These are phyloP conservation scores for Darevskia mixta DNA, from an alignment of 2,797 vertebrate species.

Conservation along the genomic window DNA sequence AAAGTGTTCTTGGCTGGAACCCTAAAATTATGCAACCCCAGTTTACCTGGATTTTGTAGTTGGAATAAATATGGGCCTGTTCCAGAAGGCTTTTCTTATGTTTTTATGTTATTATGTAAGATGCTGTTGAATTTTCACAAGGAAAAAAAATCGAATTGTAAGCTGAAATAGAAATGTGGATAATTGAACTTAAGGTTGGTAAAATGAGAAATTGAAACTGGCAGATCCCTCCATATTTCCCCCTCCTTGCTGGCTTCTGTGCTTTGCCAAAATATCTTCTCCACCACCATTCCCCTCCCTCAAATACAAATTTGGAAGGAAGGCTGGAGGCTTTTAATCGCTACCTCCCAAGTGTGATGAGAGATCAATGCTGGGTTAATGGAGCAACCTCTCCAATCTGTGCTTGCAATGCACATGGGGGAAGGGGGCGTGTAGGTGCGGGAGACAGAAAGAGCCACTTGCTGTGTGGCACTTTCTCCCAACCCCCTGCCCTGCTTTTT, in stretches of 20 bases:
- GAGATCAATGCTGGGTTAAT: conserved; percentile 38
- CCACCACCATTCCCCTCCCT: not conserved
- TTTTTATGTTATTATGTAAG: no score
- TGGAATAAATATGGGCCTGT: not conserved
- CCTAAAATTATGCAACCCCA: not conserved
- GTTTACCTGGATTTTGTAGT: not conserved
- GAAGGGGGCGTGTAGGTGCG: not conserved
- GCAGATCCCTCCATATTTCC: not conserved
- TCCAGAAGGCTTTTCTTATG: not conserved
- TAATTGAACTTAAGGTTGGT: no score
- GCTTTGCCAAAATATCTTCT: not conserved
- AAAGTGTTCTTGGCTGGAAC: not conserved
- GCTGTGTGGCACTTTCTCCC: not conserved
- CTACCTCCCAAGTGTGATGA: not conserved
- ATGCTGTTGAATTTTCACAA: no score
- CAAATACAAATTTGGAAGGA: conserved; percentile 2
- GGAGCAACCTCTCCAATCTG: conserved; percentile 8
- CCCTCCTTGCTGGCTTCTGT: not conserved
- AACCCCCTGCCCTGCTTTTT: not conserved
- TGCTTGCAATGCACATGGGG: not conserved
- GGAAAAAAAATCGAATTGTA: no score
- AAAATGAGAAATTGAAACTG: no score
- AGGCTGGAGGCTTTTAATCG: conserved; percentile 1
- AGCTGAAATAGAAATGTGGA: no score
- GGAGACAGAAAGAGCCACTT: not conserved